Conservation (phyloP, 1,140 invertebrate species). For the Zaprionus gabonicus region DNA sequence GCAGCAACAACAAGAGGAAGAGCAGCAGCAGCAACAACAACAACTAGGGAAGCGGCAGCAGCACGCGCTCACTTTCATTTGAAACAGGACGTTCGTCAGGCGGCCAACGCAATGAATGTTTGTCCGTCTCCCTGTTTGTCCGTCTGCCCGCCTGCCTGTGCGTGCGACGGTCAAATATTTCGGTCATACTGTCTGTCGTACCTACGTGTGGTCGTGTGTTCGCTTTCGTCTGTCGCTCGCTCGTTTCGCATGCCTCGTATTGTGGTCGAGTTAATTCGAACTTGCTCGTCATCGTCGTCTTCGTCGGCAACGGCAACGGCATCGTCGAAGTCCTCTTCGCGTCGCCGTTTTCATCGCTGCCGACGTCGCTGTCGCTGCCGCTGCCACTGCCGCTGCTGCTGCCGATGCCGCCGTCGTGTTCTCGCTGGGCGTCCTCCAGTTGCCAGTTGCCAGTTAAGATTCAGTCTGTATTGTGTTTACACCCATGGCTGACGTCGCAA, state of each 20-base stretch:
- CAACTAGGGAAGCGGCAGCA: background rate
- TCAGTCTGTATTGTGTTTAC: conserved; percentile 84
- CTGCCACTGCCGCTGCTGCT: conserved; percentile 11
- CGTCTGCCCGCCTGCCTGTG: background rate
- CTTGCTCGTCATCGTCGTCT: conserved; percentile 47
- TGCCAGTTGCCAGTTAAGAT: conserved; percentile 65
- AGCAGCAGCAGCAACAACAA: background rate
- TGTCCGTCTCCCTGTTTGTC: background rate
- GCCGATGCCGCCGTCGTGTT: conserved; percentile 15
- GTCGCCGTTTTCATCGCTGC: background rate
- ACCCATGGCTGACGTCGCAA: conserved; percentile 83
- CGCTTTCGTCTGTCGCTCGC: background rate
- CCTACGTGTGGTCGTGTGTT: background rate
- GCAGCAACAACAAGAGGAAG: background rate
- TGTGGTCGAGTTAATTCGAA: conserved; percentile 77
- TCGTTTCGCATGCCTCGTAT: conserved; percentile 53
- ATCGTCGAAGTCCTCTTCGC: conserved; percentile 9
- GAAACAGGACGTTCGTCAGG: conserved; percentile 38
- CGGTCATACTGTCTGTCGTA: too few species aligned
- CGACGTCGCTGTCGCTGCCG: conserved; percentile 14
- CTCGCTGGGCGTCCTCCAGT: conserved; percentile 37
- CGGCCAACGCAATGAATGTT: conserved; percentile 10
- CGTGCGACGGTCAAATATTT: too few species aligned
- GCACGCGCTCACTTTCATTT: conserved; percentile 48
- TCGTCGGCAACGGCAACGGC: conserved; percentile 3